Evolutionary conservation across 2,797 vertebrate species (phyloP), one percentile per base, ranked within the genome.

Genomic region (Urosaurus nigricauda): DNA sequence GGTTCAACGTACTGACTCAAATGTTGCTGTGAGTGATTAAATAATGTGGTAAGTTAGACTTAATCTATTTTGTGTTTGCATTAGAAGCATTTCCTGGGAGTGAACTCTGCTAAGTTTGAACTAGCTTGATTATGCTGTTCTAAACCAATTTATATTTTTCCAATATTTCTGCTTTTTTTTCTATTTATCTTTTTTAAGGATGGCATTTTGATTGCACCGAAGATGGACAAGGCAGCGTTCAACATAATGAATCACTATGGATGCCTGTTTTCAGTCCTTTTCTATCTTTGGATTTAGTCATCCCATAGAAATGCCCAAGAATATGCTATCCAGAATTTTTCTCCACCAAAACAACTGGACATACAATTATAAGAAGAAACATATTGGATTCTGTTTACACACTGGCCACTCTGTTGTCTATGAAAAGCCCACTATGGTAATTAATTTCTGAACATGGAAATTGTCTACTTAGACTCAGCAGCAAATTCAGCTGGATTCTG

Each of bases 1-100:
- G 89, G 88, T 92, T 93, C 90, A 93, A 83, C 90, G 24, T 35
- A 19, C 60, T 26, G 29, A 60, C 13, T 84, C 40, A 87, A 92
- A 70, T 51, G 90, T 35, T 84, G 56, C 74, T 79, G 13, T 65
- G 81, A 84, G 81, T 89, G 32, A 84, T 92, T 89, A 86, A 89
- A 77, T 92, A 86, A 87, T 89, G 85, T 82, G 88, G 53, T 87
- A 86, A 19, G 37, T n/a, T 86, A 2, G 1, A 87, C 32, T 87
- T 85, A 56, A 40, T 87, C 26, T 65, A 5, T 90, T 91, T 43
- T 83, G 24, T 88, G 43, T 90, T 68, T 68, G 26, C 84, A 0
- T 24, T 74, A 91, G 21, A 24, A 89, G 21, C 85, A 73, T 90
- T 92, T 92, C 19, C 40, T 4, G 0, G 79, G 79, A 58, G 3